Base-by-base conservation (phyloP, 2,113 vertebrate genomes). In the Apodemus speciosus region DNA sequence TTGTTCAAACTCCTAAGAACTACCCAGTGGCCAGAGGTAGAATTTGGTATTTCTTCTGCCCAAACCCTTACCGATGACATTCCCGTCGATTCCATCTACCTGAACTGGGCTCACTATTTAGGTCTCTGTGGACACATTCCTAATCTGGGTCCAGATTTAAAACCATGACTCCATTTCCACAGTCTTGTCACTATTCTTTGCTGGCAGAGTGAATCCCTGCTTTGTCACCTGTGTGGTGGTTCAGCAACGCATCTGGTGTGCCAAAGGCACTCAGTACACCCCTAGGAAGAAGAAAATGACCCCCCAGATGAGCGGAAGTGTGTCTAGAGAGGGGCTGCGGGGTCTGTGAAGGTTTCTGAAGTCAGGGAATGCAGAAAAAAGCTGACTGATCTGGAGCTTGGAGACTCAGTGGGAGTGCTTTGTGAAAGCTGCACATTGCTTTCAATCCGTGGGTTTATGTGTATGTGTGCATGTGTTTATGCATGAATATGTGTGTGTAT, bases 141-240 rank as follows among this genome's bases (percentile, higher is more conserved):
- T 46, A 3, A 66, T 66, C 68, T 49, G 38, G 43, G 71, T 62
- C 56, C n/a, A 43, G 86, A 25, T 79, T 62, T 60, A 73, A 18
- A 20, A 30, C 15, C 14, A 3, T n/a, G 11, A 0, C 49, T 38
- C 0, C 49, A 23, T 62, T 18, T 21, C 27, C 2, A 2, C 23
- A 23, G 69, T 35, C 40, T 68, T 30, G 14, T 60, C 3, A 1
- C 4, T 13, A 32, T 9, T 4, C 23, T 60, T n/a, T 58, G 51
- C 27, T 60, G 43, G 18, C 4, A 43, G 5, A 20, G 66, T 0
- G 1, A 32, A 14, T 16, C 1, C 30, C 58, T 51, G 35, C 32
- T 66, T 69, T 1, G 2, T 62, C 3, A 23, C 32, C 53, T 21
- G 0, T 16, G 38, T 25, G 27, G 20, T 2, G 0, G n/a, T 0